phyloP scores from a whole-genome alignment of 2,113 vertebrate species.

The Nycticryphes semicollaris region DNA sequence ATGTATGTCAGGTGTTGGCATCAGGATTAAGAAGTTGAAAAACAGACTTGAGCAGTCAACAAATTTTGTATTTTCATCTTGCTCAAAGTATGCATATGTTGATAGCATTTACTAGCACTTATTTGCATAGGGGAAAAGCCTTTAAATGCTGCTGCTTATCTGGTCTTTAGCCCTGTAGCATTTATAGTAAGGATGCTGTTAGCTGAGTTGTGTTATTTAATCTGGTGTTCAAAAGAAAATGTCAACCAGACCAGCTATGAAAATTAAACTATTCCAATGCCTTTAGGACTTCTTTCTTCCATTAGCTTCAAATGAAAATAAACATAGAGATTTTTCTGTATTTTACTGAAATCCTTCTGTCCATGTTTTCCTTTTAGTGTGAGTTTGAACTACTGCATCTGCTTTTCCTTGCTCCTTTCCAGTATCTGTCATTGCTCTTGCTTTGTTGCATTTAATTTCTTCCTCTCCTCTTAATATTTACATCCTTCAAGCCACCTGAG shows the following conservation, averaged over 20 bases:
- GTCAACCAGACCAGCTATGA: constrained; percentile 46
- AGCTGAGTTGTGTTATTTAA: constrained; percentile 50
- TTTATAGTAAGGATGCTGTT: constrained; percentile 38
- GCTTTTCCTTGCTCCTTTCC: background rate
- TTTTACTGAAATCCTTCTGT: background rate
- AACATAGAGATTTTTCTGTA: background rate
- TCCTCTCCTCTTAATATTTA: background rate
- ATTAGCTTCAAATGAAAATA: constrained; percentile 34
- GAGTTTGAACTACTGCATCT: background rate
- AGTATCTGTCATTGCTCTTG: background rate
- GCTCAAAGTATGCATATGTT: background rate
- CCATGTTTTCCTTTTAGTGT: background rate
- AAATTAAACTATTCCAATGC: constrained; percentile 50
- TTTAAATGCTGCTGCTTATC: constrained; percentile 48
- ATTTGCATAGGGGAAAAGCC: constrained; percentile 37
- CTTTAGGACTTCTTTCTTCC: constrained; percentile 50
- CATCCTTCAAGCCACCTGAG: background rate
- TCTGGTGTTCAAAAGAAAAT: constrained; percentile 61
- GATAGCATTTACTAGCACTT: constrained; percentile 11
- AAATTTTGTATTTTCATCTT: background rate
- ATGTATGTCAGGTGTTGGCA: background rate
- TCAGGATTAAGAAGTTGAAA: background rate
- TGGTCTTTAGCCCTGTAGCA: constrained; percentile 49
- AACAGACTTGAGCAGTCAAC: background rate
- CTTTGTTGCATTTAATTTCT: background rate